Evolutionary conservation across 2,797 vertebrate species (phyloP), one percentile per base, ranked within the genome.

Genomic region (Hoplostethus mediterraneus): DNA sequence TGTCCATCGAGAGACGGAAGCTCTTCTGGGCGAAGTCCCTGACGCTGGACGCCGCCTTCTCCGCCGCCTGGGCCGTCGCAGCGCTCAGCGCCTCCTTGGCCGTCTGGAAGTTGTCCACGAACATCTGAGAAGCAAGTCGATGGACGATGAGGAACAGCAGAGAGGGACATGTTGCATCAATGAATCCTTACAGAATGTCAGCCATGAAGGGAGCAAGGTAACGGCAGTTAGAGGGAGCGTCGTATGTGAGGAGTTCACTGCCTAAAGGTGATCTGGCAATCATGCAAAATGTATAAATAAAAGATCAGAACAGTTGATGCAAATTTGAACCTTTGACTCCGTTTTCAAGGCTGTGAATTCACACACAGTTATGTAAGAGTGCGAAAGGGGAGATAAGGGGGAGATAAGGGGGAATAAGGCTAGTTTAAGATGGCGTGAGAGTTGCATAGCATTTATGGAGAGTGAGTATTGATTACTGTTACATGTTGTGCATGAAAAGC

Each of bases 41-140:
- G 2, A 99, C 96, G 0, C 97, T 97, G 28, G 94, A 97, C 5
- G 97, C 98, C 0, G 98, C 98, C 77, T 95, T 97, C 75, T 97
- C 97, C 0, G 98, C 97, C 1, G 98, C 98, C 70, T 99, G 97
- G 21, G 89, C 95, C 0, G 98, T 99, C 0, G 97, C 97, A 0
- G 93, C 88, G 28, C 95, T 96, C 84, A 99, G 70, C 2, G 96
- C 95, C 58, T 95, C 96, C 87, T 96, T 97, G 12, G 97, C 97
- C 0, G 85, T 85, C 83, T 99, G 92, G 82, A 93, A 93, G 81
- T 92, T 86, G 69, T 93, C 84, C 71, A 86, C 80, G 73, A 86
- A 88, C 40, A 45, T 83, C 87, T 88, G 66, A 21, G 57, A 69
- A 72, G 70, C 40, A 63, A 0, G 49, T 67, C 31, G 60, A 30